These are phyloP conservation scores for Xestobium rufovillosum DNA, from an alignment of 2,888 invertebrate genomes.

Conservation along the genomic window DNA sequence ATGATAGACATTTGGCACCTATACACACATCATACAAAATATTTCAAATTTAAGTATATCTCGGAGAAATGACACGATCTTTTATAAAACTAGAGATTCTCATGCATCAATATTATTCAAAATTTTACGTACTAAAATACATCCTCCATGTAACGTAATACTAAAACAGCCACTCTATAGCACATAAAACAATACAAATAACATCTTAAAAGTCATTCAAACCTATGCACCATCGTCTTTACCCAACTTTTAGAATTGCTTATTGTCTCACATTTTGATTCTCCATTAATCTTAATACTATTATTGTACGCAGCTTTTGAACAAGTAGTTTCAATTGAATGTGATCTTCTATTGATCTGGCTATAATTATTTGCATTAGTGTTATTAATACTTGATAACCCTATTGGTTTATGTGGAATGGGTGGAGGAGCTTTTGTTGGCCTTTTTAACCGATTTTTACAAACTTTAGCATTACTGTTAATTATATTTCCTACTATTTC, in stretches of 20 bases:
- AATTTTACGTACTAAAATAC: too few relatives aligned
- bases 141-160: too few relatives aligned
- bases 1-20: background rate
- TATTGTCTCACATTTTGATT: constrained; percentile 3
- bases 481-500: constrained; percentile 5
- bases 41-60: too few relatives aligned
- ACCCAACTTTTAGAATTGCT: constrained; percentile 58
- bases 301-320: constrained; percentile 5
- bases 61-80: too few relatives aligned
- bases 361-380: too few relatives aligned
- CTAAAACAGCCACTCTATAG: too few relatives aligned
- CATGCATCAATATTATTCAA: too few relatives aligned
- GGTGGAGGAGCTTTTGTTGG: constrained; percentile 54
- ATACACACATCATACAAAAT: too few relatives aligned
- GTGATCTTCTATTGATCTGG: constrained; percentile 16
- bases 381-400: constrained; percentile 22
- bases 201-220: constrained; percentile 50
- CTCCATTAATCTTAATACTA: constrained; percentile 3
- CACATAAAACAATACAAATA: too few relatives aligned
- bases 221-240: constrained; percentile 64
- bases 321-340: constrained; percentile 14
- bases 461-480: constrained; percentile 13
- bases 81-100: too few relatives aligned
- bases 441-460: constrained; percentile 30
- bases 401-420: constrained; percentile 54